phyloP scores from a whole-genome alignment of 2,888 invertebrate genomes.

The Amblyjoppa fuscipennis region DNA sequence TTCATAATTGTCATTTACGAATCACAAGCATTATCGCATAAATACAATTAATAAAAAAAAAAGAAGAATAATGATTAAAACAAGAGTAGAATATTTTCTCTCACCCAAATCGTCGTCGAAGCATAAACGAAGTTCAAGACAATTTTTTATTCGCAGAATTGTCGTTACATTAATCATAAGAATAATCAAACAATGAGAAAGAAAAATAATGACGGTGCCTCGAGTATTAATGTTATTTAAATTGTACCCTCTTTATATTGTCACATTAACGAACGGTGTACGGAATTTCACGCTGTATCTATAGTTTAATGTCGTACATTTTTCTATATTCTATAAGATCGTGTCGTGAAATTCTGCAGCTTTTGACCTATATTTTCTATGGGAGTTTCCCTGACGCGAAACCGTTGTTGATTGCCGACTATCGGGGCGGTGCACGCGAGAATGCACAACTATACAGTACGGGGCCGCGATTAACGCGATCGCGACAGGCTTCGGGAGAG shows the following conservation, averaged over 20 bases:
- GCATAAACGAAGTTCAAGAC: neutral
- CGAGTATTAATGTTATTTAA: neutral
- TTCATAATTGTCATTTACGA: neutral
- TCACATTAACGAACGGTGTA: neutral
- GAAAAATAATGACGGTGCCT: slow-evolving; percentile 76
- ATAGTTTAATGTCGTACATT: neutral
- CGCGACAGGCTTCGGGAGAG: slow-evolving; percentile 26
- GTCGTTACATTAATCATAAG: slow-evolving; percentile 1
- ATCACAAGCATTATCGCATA: slow-evolving; percentile 13
- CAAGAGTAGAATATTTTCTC: neutral
- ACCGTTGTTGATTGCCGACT: slow-evolving; percentile 23
- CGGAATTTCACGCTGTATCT: neutral
- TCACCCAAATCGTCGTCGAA: neutral
- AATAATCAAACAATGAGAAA: neutral
- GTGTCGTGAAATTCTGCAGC: slow-evolving; percentile 5
- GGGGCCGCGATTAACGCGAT: slow-evolving; percentile 32
- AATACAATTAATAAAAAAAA: neutral
- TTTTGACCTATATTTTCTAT: slow-evolving; percentile 32
- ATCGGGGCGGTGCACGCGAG: slow-evolving; percentile 18
- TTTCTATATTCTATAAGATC: neutral
- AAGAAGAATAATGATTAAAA: slow-evolving; percentile 70
- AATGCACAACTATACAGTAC: neutral
- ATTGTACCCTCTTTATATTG: neutral
- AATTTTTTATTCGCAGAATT: neutral
- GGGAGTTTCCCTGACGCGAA: slow-evolving; percentile 1